phyloP scores from a whole-genome alignment of 1,140 invertebrate species.

The Drosophila pallidifrons region DNA sequence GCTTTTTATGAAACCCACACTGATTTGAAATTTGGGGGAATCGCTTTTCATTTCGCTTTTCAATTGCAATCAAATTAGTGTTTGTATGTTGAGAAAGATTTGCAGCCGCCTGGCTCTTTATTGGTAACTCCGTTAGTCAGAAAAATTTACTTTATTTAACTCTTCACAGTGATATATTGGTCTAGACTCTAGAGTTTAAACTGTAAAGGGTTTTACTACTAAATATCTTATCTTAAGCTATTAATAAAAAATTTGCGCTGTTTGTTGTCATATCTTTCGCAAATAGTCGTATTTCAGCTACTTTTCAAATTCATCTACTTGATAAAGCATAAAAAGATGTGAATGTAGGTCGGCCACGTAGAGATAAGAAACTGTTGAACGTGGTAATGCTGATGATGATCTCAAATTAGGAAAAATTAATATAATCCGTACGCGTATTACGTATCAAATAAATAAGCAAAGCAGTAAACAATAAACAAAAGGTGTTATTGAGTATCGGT shows the following conservation, averaged over 20 bases:
- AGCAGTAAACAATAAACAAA: constrained; percentile 29
- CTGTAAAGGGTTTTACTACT: neutral
- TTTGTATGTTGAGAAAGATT: too few relatives aligned
- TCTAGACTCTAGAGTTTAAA: too few relatives aligned
- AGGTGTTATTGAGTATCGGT: constrained; percentile 26
- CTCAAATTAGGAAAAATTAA: neutral
- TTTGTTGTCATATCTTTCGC: neutral
- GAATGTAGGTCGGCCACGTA: neutral
- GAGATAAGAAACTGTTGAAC: neutral
- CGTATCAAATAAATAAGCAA: constrained; percentile 32
- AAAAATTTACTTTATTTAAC: too few relatives aligned
- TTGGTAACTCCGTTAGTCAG: too few relatives aligned
- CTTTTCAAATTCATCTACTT: neutral
- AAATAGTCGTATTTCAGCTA: neutral
- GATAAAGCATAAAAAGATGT: neutral
- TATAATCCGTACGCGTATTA: constrained; percentile 16
- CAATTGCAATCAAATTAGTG: too few relatives aligned
- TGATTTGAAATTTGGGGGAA: too few relatives aligned
- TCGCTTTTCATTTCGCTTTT: too few relatives aligned
- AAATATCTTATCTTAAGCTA: neutral
- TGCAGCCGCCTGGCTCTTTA: too few relatives aligned
- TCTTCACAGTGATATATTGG: too few relatives aligned
- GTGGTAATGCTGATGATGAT: neutral
- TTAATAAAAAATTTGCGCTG: too few relatives aligned
- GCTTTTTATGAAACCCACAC: too few relatives aligned